Conservation (phyloP, 2,113 vertebrate species). For the Microtus pennsylvanicus region DNA sequence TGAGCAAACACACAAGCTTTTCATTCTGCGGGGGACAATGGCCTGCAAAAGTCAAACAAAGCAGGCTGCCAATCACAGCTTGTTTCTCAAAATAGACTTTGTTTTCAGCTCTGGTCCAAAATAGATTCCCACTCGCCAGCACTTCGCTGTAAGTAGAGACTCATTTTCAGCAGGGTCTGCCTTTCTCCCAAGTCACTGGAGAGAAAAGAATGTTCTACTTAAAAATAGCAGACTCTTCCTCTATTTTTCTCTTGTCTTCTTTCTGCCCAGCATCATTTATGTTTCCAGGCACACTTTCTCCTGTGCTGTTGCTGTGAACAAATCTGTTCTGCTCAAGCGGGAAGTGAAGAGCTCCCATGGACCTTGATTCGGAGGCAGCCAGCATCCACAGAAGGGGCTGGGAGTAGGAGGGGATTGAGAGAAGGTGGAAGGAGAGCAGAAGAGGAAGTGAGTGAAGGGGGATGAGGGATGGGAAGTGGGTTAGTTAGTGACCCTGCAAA, state of each 20-base stretch:
- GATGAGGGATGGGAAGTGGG: neutral
- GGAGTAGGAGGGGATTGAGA: neutral
- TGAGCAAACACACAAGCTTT: neutral
- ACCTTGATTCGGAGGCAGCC: neutral
- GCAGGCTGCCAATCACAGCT: neutral
- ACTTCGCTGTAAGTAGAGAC: constrained; percentile 57
- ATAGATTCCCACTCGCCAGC: constrained; percentile 33
- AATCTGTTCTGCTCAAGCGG: neutral
- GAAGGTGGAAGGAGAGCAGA: neutral
- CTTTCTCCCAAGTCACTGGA: constrained; percentile 38
- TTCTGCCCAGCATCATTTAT: neutral
- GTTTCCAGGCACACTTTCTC: neutral
- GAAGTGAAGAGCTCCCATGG: accelerated
- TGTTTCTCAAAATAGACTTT: constrained; percentile 11
- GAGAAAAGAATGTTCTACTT: constrained; percentile 58
- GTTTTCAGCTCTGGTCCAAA: constrained; percentile 57
- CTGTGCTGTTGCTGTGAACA: neutral
- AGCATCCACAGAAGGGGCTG: neutral
- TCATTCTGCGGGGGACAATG: neutral
- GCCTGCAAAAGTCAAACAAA: neutral
- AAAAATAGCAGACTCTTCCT: constrained; percentile 50
- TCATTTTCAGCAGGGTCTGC: constrained; percentile 45
- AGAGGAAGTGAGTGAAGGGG: neutral
- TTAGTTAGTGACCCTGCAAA: neutral
- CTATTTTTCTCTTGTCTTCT: constrained; percentile 5